phyloP scores from a whole-genome alignment of 1,140 invertebrate species.

The Stegodyphus dumicola region DNA sequence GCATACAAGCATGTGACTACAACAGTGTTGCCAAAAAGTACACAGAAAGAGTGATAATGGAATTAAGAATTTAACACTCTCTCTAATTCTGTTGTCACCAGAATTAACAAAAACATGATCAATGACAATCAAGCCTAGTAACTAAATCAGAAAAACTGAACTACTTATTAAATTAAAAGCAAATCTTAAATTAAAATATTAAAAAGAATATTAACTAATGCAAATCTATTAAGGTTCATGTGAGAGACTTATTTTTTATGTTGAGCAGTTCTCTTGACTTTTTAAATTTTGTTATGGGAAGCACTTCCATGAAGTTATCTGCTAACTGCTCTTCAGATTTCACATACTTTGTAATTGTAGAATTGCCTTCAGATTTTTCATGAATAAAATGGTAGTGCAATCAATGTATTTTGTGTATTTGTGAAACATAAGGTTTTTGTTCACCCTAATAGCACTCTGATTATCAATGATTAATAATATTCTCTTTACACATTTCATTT shows the following conservation, averaged over 20 bases:
- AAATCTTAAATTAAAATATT: not conserved
- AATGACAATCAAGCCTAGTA: not conserved
- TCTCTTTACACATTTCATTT: not conserved
- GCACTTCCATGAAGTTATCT: slow-evolving; percentile 67
- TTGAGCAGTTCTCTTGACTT: not conserved
- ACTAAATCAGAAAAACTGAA: not conserved
- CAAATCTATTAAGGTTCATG: not conserved
- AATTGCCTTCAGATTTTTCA: slow-evolving; percentile 62
- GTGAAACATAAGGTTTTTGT: slow-evolving; percentile 68
- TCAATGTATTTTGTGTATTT: slow-evolving; percentile 65
- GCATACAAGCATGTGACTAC: too few relatives aligned
- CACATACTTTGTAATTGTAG: slow-evolving; percentile 16
- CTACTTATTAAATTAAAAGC: not conserved
- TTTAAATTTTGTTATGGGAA: not conserved
- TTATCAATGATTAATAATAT: slow-evolving; percentile 64
- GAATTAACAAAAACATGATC: not conserved
- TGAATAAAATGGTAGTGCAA: slow-evolving; percentile 67
- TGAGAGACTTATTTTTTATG: not conserved
- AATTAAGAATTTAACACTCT: not conserved
- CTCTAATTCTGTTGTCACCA: not conserved
- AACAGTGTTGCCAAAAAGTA: not conserved
- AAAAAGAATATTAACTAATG: not conserved
- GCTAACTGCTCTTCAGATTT: slow-evolving; percentile 64
- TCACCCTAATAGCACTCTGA: slow-evolving; percentile 64
- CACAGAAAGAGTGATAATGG: not conserved